phyloP scores from a whole-genome alignment of 2,113 vertebrate species.

The Rhinolophus ferrumequinum region DNA sequence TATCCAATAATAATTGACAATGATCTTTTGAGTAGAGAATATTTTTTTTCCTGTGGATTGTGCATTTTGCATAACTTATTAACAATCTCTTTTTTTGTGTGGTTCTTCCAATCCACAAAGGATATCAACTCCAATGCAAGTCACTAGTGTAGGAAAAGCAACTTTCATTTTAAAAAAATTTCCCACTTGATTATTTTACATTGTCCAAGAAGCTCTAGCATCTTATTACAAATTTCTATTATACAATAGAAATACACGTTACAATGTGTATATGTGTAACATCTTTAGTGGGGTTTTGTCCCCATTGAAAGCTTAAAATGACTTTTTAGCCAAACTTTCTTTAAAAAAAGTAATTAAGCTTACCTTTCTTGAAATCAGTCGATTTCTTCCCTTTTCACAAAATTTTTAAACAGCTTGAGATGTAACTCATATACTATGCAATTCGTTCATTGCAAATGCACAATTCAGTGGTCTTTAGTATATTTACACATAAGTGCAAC shows the following conservation, averaged over 20 bases:
- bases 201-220: not conserved
- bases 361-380: not conserved
- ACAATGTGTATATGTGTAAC: not conserved
- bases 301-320: not conserved
- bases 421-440: not conserved
- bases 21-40: not conserved
- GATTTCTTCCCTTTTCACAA: not conserved
- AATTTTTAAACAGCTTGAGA: not conserved
- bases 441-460: not conserved
- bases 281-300: not conserved
- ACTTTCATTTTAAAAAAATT: not conserved
- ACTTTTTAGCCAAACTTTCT: not conserved
- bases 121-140: not conserved
- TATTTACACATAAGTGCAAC: not conserved
- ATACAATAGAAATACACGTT: too few species aligned
- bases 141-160: not conserved
- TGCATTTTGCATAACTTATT: not conserved
- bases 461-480: not conserved
- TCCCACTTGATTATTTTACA: not conserved
- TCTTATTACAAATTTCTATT: not conserved
- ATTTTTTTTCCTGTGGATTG: not conserved
- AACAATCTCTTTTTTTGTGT: not conserved
- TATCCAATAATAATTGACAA: not conserved
- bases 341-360: not conserved
- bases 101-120: not conserved